phyloP scores from a whole-genome alignment of 2,888 invertebrate species.

The Epinotia nisella region DNA sequence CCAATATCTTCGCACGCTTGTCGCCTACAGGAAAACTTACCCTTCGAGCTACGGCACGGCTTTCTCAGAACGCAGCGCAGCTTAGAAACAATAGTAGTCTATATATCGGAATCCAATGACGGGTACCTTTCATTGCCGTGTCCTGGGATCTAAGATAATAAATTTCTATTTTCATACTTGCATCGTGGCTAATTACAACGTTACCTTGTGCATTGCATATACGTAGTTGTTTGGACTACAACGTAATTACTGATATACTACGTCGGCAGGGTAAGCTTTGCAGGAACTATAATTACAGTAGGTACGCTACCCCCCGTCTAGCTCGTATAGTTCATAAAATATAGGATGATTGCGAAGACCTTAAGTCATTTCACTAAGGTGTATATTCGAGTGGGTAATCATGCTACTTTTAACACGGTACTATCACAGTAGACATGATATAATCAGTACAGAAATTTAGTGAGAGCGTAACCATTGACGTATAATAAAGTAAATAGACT shows the following conservation, averaged over 20 bases:
- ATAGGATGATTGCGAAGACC: constrained; percentile 1
- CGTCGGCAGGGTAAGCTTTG: constrained; percentile 34
- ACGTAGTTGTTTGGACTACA: constrained; percentile 11
- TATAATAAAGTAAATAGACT: too few relatives aligned
- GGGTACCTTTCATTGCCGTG: background rate
- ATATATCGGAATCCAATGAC: background rate
- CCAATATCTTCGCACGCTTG: too few relatives aligned
- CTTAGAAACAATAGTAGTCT: too few relatives aligned
- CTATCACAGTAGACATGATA: background rate
- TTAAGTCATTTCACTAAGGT: constrained; percentile 16
- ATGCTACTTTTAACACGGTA: constrained; percentile 11
- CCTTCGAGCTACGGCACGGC: too few relatives aligned
- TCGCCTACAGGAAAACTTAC: background rate
- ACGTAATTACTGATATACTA: constrained; percentile 17
- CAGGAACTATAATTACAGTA: constrained; percentile 41
- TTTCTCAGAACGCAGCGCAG: too few relatives aligned
- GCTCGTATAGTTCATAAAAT: constrained; percentile 19
- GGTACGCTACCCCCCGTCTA: constrained; percentile 37
- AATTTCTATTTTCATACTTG: background rate
- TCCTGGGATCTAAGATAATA: background rate
- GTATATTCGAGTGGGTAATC: constrained; percentile 25
- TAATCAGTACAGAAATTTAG: background rate
- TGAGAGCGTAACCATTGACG: too few relatives aligned
- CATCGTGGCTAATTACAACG: background rate
- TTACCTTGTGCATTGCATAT: constrained; percentile 10